Evolutionary conservation across 2,113 vertebrate species (phyloP).

Genomic region (Syrmaticus mikado): DNA sequence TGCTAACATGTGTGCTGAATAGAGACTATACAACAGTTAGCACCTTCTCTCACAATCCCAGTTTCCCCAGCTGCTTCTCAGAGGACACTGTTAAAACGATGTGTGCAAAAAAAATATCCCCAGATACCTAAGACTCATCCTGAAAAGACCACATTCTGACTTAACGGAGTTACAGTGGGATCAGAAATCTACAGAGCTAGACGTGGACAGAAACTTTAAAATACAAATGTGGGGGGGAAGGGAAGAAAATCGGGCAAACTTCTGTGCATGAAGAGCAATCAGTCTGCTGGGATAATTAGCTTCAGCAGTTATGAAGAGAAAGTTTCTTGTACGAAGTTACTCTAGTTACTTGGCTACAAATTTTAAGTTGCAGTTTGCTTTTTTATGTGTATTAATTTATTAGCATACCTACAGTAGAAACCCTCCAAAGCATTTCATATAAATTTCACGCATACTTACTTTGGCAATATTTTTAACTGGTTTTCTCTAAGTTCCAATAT

Average conservation of each 20-base stretch:
- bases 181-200: not conserved
- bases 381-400: not conserved
- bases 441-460: slow-evolving; percentile 83
- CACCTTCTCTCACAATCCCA: not conserved
- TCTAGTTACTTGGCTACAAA: not conserved
- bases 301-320: not conserved
- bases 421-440: not conserved
- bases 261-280: not conserved
- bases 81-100: no score
- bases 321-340: not conserved
- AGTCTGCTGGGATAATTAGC: not conserved
- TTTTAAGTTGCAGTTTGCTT: not conserved
- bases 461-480: slow-evolving; percentile 98
- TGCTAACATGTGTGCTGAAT: not conserved
- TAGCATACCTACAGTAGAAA: not conserved
- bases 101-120: not conserved
- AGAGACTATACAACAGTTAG: not conserved
- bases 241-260: not conserved
- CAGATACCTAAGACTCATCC: not conserved
- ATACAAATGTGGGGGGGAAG: not conserved
- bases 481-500: slow-evolving; percentile 98
- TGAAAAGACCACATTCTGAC: not conserved
- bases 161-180: not conserved
- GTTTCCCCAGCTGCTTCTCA: no score
- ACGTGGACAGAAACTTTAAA: not conserved